phyloP scores from a whole-genome alignment of 2,888 invertebrate species.

The Isotomurus palustris region DNA sequence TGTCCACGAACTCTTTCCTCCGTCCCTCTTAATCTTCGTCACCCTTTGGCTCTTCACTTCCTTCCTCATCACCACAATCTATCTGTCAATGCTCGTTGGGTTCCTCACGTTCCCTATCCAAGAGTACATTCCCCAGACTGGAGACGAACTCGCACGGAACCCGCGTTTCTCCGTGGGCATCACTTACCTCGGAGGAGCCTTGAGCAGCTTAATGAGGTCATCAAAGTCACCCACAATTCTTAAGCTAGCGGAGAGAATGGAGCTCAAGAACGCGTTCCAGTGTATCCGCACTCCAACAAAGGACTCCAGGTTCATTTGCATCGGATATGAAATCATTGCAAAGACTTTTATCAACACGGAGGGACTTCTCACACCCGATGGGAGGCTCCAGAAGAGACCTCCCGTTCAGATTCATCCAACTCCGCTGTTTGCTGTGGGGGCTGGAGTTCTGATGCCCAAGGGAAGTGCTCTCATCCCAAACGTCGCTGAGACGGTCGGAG shows the following conservation, averaged over 20 bases:
- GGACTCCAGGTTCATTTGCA: constrained; percentile 13
- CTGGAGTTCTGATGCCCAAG: constrained; percentile 17
- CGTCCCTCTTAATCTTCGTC: constrained; percentile 1
- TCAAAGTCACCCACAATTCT: constrained; percentile 19
- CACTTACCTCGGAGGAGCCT: constrained; percentile 21
- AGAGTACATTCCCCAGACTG: constrained; percentile 5
- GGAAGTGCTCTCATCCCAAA: constrained; percentile 13
- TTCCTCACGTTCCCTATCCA: constrained; percentile 19
- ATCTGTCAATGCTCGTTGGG: constrained; percentile 18
- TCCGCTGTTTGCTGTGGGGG: constrained; percentile 7
- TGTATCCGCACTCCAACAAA: constrained; percentile 10
- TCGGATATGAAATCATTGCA: constrained; percentile 12
- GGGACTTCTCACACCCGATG: constrained; percentile 13
- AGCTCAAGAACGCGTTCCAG: constrained; percentile 1
- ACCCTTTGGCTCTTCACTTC: constrained; percentile 12
- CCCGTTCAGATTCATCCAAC: constrained; percentile 13
- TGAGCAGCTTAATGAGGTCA: constrained; percentile 11
- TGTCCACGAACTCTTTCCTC: background rate
- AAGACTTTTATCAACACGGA: constrained; percentile 9
- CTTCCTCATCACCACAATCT: constrained; percentile 4
- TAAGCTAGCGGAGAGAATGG: constrained; percentile 9
- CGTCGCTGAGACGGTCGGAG: constrained; percentile 3
- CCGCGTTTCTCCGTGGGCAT: constrained; percentile 11
- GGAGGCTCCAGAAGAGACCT: too few relatives aligned
- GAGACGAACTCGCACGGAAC: constrained; percentile 13